Conservation (phyloP, 2,113 vertebrate genomes). For the Syrrhaptes paradoxus region DNA sequence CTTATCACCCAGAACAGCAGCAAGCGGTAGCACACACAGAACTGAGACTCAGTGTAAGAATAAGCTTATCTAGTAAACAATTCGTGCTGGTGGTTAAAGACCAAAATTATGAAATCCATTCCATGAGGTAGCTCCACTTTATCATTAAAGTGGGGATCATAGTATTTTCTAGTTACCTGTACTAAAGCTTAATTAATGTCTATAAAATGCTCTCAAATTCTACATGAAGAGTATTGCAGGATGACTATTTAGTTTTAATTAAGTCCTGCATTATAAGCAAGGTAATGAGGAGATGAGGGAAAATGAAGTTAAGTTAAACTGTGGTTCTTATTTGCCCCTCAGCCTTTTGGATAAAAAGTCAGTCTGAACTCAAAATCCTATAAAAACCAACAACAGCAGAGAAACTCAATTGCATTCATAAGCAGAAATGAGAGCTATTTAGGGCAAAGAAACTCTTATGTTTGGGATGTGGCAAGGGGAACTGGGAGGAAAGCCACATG, state of each 20-base stretch:
- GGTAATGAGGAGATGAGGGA: not conserved
- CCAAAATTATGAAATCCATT: not conserved
- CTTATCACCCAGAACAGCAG: not conserved
- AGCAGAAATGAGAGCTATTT: not conserved
- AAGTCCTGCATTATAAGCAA: not conserved
- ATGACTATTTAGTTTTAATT: not conserved
- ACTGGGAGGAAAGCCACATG: not conserved
- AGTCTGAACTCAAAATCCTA: not conserved
- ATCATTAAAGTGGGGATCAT: not conserved
- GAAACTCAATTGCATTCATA: not conserved
- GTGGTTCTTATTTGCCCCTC: not conserved
- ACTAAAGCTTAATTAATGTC: not conserved
- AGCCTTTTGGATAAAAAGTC: not conserved
- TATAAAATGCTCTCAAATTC: not conserved
- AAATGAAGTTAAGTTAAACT: not conserved
- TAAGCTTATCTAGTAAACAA: not conserved
- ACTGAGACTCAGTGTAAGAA: not conserved
- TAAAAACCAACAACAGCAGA: not conserved
- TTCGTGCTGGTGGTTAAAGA: not conserved
- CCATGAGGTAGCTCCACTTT: not conserved
- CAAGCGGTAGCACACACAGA: not conserved
- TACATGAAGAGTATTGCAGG: not conserved
- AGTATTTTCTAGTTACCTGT: not conserved
- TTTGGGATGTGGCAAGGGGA: not conserved
- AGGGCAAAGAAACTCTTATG: not conserved